Percentiles rank a stretch among this genome's conserved stretches.
Evolutionary conservation across 2,797 vertebrate species (phyloP).

Genomic region (Chanos chanos): DNA sequence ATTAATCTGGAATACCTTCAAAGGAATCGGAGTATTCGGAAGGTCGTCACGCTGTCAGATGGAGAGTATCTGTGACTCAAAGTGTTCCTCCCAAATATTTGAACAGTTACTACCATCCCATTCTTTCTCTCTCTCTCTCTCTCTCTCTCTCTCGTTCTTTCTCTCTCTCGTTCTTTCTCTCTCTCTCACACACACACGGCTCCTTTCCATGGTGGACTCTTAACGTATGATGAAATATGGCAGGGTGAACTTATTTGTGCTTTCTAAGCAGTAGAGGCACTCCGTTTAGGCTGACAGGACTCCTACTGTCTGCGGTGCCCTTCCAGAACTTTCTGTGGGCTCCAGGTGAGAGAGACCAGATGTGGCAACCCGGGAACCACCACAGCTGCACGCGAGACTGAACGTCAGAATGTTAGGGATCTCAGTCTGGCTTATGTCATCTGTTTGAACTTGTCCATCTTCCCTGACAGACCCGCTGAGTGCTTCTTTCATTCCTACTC

Average conservation of each 20-base stretch:
- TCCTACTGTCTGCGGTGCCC: conserved; percentile 55
- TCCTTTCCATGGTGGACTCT: background rate
- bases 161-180: no score
- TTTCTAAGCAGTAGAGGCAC: conserved; percentile 51
- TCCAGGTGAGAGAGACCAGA: conserved; percentile 68
- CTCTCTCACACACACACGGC: background rate
- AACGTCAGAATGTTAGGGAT: conserved; percentile 44
- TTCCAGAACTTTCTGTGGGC: conserved; percentile 50
- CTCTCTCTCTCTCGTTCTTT: no score
- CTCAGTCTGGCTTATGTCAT: conserved; percentile 59
- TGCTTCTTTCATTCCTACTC: conserved; percentile 67
- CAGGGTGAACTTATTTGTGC: conserved; percentile 24
- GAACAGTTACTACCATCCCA: conserved; percentile 45
- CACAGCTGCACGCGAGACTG: conserved; percentile 56
- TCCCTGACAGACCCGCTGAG: conserved; percentile 66
- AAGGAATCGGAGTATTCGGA: conserved; percentile 38
- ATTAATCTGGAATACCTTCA: conserved; percentile 28
- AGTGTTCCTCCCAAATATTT: conserved; percentile 37
- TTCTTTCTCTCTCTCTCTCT: no score
- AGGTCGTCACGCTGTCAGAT: conserved; percentile 21
- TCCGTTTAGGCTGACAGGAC: conserved; percentile 61
- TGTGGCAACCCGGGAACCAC: conserved; percentile 62
- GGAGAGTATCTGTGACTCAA: conserved; percentile 22
- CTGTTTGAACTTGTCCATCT: conserved; percentile 74
- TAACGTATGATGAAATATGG: background rate